Percentiles rank a stretch among this genome's conserved stretches.
phyloP scores from a whole-genome alignment of 2,113 vertebrate genomes.

The Alces alces region DNA sequence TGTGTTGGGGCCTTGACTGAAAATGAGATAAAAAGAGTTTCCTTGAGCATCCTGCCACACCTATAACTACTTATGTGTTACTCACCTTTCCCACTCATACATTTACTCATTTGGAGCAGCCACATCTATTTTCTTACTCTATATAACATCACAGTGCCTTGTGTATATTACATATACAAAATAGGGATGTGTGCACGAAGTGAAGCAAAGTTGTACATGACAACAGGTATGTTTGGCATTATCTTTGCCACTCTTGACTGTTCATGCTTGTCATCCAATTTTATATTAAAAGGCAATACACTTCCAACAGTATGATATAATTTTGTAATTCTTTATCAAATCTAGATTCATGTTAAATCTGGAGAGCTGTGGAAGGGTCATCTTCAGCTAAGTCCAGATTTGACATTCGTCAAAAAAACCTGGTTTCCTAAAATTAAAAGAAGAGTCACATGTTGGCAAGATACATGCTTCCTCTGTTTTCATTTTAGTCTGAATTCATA shows the following conservation, averaged over 20 bases:
- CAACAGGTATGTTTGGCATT: neutral
- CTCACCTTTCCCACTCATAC: neutral
- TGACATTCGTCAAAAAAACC: neutral
- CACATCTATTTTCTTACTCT: neutral
- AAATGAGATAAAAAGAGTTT: neutral
- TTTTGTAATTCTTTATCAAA: neutral
- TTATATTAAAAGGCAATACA: neutral
- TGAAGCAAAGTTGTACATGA: neutral
- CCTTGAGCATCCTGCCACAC: neutral
- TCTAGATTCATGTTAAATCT: neutral
- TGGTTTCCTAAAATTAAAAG: neutral
- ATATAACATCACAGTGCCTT: too few relatives aligned
- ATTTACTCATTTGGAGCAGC: neutral
- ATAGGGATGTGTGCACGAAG: too few relatives aligned
- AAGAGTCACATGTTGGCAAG: neutral
- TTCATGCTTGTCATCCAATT: neutral
- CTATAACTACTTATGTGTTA: neutral
- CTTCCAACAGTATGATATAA: neutral
- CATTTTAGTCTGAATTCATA: neutral
- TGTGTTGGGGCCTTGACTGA: neutral
- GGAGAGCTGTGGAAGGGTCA: neutral
- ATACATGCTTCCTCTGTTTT: neutral
- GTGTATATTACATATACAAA: too few relatives aligned
- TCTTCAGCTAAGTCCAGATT: neutral
- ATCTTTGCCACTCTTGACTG: neutral